Conservation (phyloP, 2,888 invertebrate species). For the Liopterus haemorrhoidalis region DNA sequence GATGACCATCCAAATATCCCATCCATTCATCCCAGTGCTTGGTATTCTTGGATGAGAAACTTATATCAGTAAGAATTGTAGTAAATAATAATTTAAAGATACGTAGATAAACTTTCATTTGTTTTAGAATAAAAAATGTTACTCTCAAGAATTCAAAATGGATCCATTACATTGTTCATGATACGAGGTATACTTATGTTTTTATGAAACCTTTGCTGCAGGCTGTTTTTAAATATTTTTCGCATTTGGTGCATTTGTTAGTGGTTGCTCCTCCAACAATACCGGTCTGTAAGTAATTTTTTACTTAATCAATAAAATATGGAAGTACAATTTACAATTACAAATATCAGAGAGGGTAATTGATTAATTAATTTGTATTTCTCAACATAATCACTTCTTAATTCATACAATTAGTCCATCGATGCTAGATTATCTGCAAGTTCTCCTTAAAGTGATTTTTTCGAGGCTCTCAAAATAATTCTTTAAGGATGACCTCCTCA, state of each 20-base stretch:
- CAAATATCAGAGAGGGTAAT: too few relatives aligned
- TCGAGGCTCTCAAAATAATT: too few relatives aligned
- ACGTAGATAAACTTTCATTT: slow-evolving; percentile 1
- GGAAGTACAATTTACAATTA: too few relatives aligned
- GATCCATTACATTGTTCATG: slow-evolving; percentile 11
- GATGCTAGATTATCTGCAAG: too few relatives aligned
- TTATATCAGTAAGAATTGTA: slow-evolving; percentile 42
- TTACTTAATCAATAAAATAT: too few relatives aligned
- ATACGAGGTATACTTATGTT: slow-evolving; percentile 10
- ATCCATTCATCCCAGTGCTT: slow-evolving; percentile 50
- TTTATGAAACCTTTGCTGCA: slow-evolving; percentile 13
- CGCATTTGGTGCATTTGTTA: slow-evolving; percentile 9
- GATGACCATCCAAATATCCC: slow-evolving; percentile 53
- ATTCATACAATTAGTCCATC: too few relatives aligned
- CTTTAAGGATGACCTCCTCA: too few relatives aligned
- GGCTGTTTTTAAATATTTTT: slow-evolving; percentile 10
- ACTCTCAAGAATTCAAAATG: slow-evolving; percentile 15
- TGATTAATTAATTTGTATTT: too few relatives aligned
- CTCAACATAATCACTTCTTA: too few relatives aligned
- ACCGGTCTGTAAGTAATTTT: slow-evolving; percentile 4
- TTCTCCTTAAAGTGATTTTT: too few relatives aligned
- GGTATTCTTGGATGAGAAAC: slow-evolving; percentile 54
- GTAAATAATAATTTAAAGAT: background rate
- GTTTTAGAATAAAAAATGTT: slow-evolving; percentile 12
- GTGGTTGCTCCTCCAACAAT: slow-evolving; percentile 1